These are phyloP conservation scores for Calliopum simillimum DNA, from an alignment of 2,888 invertebrate species.

Conservation along the genomic window DNA sequence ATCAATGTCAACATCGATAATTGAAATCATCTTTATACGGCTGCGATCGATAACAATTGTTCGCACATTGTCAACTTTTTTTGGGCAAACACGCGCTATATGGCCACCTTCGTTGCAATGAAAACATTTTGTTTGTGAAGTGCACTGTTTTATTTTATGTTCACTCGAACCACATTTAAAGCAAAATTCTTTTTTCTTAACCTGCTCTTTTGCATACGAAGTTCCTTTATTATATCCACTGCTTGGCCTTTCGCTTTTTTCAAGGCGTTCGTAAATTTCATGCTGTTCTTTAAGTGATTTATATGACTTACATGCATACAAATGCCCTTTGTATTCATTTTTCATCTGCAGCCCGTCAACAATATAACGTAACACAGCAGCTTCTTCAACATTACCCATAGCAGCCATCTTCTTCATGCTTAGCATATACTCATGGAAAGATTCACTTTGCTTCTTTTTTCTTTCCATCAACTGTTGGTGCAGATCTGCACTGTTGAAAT, in stretches of 20 bases:
- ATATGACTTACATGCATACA: constrained; percentile 9
- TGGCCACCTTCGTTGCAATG: constrained; percentile 39
- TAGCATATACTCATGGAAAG: background rate
- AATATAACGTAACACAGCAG: background rate
- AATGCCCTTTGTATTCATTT: background rate
- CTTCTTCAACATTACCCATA: background rate
- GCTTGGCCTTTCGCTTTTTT: background rate
- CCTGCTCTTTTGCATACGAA: background rate
- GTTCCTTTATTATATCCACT: background rate
- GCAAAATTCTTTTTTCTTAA: constrained; percentile 8
- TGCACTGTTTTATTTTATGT: constrained; percentile 30
- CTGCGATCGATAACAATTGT: background rate
- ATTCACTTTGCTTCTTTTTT: background rate
- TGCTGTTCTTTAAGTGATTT: constrained; percentile 6
- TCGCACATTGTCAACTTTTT: background rate
- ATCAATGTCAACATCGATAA: constrained; percentile 29
- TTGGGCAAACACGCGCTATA: constrained; percentile 36
- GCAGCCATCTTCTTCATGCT: background rate
- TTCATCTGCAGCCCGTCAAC: background rate
- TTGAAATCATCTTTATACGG: constrained; percentile 5
- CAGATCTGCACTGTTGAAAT: background rate
- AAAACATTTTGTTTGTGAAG: constrained; percentile 39
- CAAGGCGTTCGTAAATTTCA: background rate
- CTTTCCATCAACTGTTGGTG: background rate
- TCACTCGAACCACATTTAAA: constrained; percentile 42